These are phyloP conservation scores for Metaphire vulgaris DNA, from an alignment of 1,140 invertebrate genomes.

Conservation along the genomic window DNA sequence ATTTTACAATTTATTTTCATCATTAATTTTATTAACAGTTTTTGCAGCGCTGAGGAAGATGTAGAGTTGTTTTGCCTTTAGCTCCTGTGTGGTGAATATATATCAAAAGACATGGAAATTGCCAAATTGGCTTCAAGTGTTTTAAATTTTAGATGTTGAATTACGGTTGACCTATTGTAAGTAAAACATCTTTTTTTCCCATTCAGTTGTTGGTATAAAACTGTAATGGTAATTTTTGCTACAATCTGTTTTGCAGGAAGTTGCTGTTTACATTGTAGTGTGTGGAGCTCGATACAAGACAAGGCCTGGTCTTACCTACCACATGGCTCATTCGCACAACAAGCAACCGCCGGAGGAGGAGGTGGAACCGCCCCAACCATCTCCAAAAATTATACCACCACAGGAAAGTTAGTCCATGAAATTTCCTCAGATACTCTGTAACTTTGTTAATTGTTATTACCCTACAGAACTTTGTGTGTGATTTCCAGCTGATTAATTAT, in stretches of 20 bases:
- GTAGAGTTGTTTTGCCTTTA: neutral
- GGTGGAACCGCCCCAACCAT: conserved; percentile 33
- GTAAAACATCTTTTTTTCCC: neutral
- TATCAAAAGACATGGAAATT: neutral
- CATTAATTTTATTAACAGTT: neutral
- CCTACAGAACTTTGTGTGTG: too few species aligned
- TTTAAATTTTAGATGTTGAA: neutral
- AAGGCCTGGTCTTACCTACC: conserved; percentile 88
- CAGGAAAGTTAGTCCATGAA: neutral
- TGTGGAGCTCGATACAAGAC: conserved; percentile 96
- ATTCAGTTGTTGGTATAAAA: too few species aligned
- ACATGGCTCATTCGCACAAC: conserved; percentile 92
- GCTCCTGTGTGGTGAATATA: neutral
- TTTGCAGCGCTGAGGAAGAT: too few species aligned
- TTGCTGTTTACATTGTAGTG: conserved; percentile 60
- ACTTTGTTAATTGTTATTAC: too few species aligned
- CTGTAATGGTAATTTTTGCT: too few species aligned
- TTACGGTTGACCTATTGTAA: neutral
- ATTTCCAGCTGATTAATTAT: too few species aligned
- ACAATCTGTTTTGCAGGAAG: too few species aligned
- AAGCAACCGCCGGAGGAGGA: conserved; percentile 48
- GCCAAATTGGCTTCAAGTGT: neutral
- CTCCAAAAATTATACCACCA: neutral
- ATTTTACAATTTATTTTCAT: neutral
- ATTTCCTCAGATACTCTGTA: too few species aligned